Evolutionary conservation across 2,888 invertebrate species (phyloP), one percentile per base, ranked within the genome.

Genomic region (Dicycla oo): DNA sequence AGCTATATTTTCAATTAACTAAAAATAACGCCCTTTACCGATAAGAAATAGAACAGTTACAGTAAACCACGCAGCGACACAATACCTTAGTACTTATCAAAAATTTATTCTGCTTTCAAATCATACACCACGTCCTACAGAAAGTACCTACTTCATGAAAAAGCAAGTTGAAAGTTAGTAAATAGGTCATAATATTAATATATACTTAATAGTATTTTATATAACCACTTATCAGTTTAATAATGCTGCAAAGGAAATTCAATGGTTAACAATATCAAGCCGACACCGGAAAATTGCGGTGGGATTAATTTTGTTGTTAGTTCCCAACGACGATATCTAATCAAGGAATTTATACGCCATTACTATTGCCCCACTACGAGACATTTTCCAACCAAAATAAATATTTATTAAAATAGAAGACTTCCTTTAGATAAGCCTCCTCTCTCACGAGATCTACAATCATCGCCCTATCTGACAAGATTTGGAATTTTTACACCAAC

Each of bases 281-380:
- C 86, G 82, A 69, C 88, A 88, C 88, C 88, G 88, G 90, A 91
- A 88, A 91, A 91, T 87, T 86, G 84, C 86, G 87, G 86, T 84
- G 89, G 89, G 91, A 70, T 93, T 91, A 89, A 89, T 90, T 87
- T 88, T 93, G 93, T 93, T 74, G 40, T 90, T 92, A 88, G 92
- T 94, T 95, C 95, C 94, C 95, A 94, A 90, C 92, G 91, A 89
- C 90, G 92, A 88, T 95, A 95, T 96, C 95, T 95, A 95, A 95
- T 96, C 95, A 91, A 88, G 91, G 91, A 81, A 92, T 93, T 92
- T 93, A 93, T 90, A 91, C 91, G 89, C 87, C 90, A 93, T 92
- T 91, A 93, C 92, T 90, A 93, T 92, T 94, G 91, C 89, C 90
- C 89, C 87, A 90, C 88, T 87, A 88, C 89, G 89, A 83, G 88